Percentiles rank a stretch among this genome's conserved stretches.
These are phyloP conservation scores for Drosophila histrio DNA, from an alignment of 2,888 invertebrate species.

Conservation along the genomic window DNA sequence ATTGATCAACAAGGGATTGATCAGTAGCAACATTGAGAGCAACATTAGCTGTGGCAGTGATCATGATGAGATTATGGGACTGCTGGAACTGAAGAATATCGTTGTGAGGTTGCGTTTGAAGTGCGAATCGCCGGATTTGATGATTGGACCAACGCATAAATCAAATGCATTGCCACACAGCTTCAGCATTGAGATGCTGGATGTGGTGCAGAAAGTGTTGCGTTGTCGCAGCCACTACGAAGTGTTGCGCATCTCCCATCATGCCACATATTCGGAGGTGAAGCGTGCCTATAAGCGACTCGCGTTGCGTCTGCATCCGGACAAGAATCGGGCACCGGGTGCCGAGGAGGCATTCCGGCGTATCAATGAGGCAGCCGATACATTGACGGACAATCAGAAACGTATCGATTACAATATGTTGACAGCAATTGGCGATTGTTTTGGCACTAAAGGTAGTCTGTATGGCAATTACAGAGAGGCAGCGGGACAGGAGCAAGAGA, in stretches of 20 bases:
- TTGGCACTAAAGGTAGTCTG: slow-evolving; percentile 86
- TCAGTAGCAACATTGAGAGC: not conserved
- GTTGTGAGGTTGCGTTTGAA: slow-evolving; percentile 50
- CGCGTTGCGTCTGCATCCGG: slow-evolving; percentile 92
- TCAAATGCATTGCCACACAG: slow-evolving; percentile 79
- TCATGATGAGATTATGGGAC: slow-evolving; percentile 25
- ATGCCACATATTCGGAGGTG: slow-evolving; percentile 88
- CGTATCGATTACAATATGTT: slow-evolving; percentile 89
- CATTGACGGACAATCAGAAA: slow-evolving; percentile 90
- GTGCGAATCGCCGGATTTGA: slow-evolving; percentile 23
- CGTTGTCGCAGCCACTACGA: slow-evolving; percentile 92
- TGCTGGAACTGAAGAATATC: slow-evolving; percentile 65
- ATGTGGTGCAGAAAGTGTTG: slow-evolving; percentile 86
- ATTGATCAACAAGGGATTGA: slow-evolving; percentile 38
- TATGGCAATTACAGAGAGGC: not conserved
- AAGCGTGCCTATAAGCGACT: slow-evolving; percentile 90
- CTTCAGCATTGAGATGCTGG: slow-evolving; percentile 91
- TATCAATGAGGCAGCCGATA: slow-evolving; percentile 92
- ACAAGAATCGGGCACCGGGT: slow-evolving; percentile 93
- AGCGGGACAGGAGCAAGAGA: slow-evolving; percentile 4
- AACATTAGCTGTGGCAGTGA: not conserved
- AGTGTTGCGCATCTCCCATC: slow-evolving; percentile 88
- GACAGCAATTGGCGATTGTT: slow-evolving; percentile 37
- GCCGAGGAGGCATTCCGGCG: slow-evolving; percentile 93
- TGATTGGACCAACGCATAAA: slow-evolving; percentile 53